Evolutionary conservation across 2,797 vertebrate genomes (phyloP), one percentile per base, ranked within the genome.

Genomic region (Chiroxiphia lanceolata): DNA sequence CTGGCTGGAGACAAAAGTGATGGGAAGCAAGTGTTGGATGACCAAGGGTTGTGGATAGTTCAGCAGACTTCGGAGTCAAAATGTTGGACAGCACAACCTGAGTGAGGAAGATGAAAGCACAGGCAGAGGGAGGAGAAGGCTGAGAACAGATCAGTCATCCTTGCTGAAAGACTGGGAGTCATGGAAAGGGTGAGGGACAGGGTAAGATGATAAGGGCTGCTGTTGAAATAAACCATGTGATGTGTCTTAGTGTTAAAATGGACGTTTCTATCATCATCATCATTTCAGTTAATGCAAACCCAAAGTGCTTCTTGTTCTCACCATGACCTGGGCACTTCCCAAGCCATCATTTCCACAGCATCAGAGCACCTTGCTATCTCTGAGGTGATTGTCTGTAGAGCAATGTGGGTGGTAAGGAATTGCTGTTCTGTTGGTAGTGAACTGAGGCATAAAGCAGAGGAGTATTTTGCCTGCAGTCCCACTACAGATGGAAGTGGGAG

Each of bases 211-310:
- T 95, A 92, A 87, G 64, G 60, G 57, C 69, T 92, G 61, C 57
- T 93, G 89, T 91, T 94, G 92, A 93, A 96, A 94, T 83, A 65
- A 76, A 76, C 68, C 87, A 63, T 81, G 79, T 89, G 89, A 91
- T 86, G 48, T 40, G 21, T 51, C 69, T 75, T 71, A 56, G 47
- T 68, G 64, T 90, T 84, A 80, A 74, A 93, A 75, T 21, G 54
- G 65, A 26, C 0, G 5, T 83, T 95, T 95, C 75, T 87, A 22
- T 76, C 44, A 29, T 56, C 40, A 27, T 36, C 27, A 7, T 90
- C 38, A 16, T 31, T 85, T 42, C 57, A 67, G 34, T 72, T 93
- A 64, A 57, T 59, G 56, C 45, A 71, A 50, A 83, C 69, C 63
- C 45, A 3, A 16, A 91, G 40, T 45, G 61, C 38, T 91, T 54